Base-by-base conservation (phyloP, 2,797 vertebrate genomes). In the Odontamblyopus rebecca region DNA sequence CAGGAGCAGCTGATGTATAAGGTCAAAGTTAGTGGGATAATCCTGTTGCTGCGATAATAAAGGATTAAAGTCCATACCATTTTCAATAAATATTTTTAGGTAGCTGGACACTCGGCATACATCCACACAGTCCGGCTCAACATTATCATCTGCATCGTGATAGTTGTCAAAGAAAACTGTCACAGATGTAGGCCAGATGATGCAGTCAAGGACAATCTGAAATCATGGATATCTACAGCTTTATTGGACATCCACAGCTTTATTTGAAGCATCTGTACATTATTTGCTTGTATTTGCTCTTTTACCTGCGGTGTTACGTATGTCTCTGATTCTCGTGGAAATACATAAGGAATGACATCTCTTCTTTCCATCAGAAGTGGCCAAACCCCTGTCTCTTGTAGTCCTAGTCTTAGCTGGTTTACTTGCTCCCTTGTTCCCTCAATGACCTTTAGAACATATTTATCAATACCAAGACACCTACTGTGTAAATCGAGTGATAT, bases 251-350 rank as follows among this genome's bases (percentile, higher is more conserved):
- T 29, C 23, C 44, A 1, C 23, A 9, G 6, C 4, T 50, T 48
- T 60, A 16, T 1, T 60, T 11, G 3, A 56, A 56, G 54, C 54
- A 56, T 56, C 23, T 30, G 12, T 44, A 23, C 38, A 5, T 44
- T 2, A 44, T 50, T 18, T 29, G 26, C 18, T 60, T 6, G 6
- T 13, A 12, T 41, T 23, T 27, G 35, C 7, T 65, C 13, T 50
- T 16, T 35, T 82, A 89, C 85, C 81, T 89, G 81, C 56, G 81
- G 44, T 72, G 76, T 80, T 62, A 89, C 18, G 54, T 81, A 70
- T 68, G 84, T 77, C 15, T 87, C 85, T 27, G 87, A 82, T 54
- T 86, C 81, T 27, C 72, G 67, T n/a, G 82, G 84, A 68, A 87
- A 87, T 53, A 87, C 72, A 63, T 77, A 54, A 5, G 77, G 78